Evolutionary conservation across 2,113 vertebrate species (phyloP).

Genomic region (Oncorhynchus kisutch): DNA sequence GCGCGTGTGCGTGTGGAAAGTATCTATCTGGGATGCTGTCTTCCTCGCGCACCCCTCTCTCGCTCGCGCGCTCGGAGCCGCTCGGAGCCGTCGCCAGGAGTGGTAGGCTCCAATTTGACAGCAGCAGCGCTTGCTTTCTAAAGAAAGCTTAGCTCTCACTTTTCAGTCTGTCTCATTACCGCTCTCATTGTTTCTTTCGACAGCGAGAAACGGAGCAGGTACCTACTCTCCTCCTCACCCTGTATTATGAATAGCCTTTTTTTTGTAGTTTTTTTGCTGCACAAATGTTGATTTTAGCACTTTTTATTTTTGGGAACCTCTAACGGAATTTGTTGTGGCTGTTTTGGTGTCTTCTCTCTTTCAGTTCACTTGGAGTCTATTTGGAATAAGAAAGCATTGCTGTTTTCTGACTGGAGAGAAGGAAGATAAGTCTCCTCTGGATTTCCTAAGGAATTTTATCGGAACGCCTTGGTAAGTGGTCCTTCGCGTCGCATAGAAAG

Average conservation of each 20-base stretch:
- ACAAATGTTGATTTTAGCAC: slow-evolving; percentile 61
- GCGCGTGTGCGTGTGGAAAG: slow-evolving; percentile 33
- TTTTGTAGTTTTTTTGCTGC: slow-evolving; percentile 42
- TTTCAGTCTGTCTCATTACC: slow-evolving; percentile 56
- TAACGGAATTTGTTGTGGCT: slow-evolving; percentile 64
- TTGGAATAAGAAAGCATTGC: slow-evolving; percentile 85
- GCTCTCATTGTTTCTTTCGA: slow-evolving; percentile 65
- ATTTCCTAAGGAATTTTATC: slow-evolving; percentile 80
- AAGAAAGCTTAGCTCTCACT: slow-evolving; percentile 65
- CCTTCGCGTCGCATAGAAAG: background rate
- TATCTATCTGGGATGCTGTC: slow-evolving; percentile 31
- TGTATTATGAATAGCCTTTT: too few species aligned
- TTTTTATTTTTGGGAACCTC: slow-evolving; percentile 62
- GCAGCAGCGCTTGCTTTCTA: slow-evolving; percentile 55
- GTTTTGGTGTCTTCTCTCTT: slow-evolving; percentile 61
- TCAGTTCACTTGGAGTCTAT: slow-evolving; percentile 83
- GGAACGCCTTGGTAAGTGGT: slow-evolving; percentile 84
- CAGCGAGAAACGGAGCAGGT: slow-evolving; percentile 79
- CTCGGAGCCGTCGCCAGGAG: slow-evolving; percentile 55
- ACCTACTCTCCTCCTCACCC: slow-evolving; percentile 30
- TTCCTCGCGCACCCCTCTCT: slow-evolving; percentile 9
- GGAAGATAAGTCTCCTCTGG: slow-evolving; percentile 85
- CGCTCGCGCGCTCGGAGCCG: slow-evolving; percentile 6
- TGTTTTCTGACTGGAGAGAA: slow-evolving; percentile 78
- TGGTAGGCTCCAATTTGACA: slow-evolving; percentile 54